Evolutionary conservation across 2,888 invertebrate genomes (phyloP).

Genomic region (Pedicia rivosa): DNA sequence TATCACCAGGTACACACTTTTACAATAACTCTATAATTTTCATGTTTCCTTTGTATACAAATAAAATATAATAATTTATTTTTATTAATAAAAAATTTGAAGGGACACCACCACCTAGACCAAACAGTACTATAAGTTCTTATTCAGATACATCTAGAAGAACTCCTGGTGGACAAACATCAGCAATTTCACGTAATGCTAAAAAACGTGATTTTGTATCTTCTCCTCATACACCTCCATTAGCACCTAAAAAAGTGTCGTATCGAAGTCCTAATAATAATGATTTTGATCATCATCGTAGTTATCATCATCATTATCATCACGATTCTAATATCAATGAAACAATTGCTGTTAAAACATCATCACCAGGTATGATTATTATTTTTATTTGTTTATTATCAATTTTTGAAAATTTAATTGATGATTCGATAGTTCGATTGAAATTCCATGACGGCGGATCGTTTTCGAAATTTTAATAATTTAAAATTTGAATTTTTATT

Average conservation of each 20-base stretch:
- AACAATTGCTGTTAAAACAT: no score
- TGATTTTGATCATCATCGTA: conserved; percentile 14
- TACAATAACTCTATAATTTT: not conserved
- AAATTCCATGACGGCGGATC: no score
- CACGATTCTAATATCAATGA: no score
- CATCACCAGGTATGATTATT: conserved; percentile 22
- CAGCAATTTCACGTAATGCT: conserved; percentile 20
- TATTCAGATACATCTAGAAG: conserved; percentile 8
- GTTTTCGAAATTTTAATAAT: no score
- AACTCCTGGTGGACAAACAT: conserved; percentile 14
- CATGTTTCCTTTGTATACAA: not conserved
- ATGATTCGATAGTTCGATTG: no score
- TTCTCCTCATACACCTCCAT: conserved; percentile 30
- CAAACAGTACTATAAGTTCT: conserved; percentile 19
- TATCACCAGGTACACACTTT: conserved; percentile 14
- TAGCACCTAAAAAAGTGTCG: conserved; percentile 14
- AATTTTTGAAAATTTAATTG: no score
- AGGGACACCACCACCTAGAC: conserved; percentile 26
- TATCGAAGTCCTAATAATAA: conserved; percentile 14
- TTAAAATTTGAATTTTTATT: no score
- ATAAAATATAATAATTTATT: conserved; percentile 1
- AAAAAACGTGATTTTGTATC: conserved; percentile 14
- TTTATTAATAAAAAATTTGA: conserved; percentile 9
- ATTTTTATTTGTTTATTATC: not conserved
- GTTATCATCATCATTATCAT: conserved; percentile 21